These are phyloP conservation scores for Numida meleagris DNA, from an alignment of 2,113 vertebrate species.

Conservation along the genomic window DNA sequence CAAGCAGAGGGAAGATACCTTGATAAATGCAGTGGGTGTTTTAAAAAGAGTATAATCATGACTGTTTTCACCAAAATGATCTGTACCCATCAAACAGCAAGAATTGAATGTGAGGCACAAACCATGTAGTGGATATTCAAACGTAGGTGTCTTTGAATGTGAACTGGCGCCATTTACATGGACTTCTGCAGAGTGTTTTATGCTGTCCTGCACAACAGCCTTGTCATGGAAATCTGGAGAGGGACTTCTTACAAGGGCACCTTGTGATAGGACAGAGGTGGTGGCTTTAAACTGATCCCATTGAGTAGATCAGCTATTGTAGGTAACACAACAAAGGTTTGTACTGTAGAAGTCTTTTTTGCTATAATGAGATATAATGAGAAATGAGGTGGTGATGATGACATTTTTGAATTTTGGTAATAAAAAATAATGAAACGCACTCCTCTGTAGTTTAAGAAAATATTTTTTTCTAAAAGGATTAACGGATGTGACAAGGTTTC, in stretches of 20 bases:
- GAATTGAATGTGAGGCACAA: not conserved
- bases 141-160: not conserved
- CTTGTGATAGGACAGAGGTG: too few relatives aligned
- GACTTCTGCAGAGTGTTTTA: not conserved
- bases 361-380: too few relatives aligned
- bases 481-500: not conserved
- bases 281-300: too few relatives aligned
- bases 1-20: not conserved
- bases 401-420: not conserved
- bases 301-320: too few relatives aligned
- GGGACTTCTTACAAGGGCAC: too few relatives aligned
- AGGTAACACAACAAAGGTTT: not conserved
- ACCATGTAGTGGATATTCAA: not conserved
- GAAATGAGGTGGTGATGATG: not conserved
- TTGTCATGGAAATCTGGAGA: too few relatives aligned
- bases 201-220: too few relatives aligned
- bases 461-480: too few relatives aligned
- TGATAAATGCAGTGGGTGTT: not conserved
- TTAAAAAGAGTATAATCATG: not conserved
- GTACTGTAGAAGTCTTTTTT: not conserved
- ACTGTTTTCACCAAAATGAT: accelerated
- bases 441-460: not conserved
- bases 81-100: not conserved
- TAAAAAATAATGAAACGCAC: not conserved
- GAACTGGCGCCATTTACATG: not conserved